These are phyloP conservation scores for Mizuhopecten yessoensis DNA, from an alignment of 1,140 invertebrate genomes.

Conservation along the genomic window DNA sequence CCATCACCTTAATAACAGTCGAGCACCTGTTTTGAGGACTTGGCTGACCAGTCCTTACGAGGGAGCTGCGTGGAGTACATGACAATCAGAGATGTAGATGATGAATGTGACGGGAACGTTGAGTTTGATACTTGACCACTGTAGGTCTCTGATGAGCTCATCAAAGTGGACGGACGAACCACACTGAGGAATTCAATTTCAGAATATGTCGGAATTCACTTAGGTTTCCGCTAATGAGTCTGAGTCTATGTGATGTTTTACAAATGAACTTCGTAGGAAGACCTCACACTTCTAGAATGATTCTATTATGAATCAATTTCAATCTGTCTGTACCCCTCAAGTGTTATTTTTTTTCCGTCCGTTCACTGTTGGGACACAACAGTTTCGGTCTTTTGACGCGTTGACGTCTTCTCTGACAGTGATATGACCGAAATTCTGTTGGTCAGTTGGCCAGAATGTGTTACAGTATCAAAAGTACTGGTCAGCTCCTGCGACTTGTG, in stretches of 20 bases:
- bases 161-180: conserved; percentile 6
- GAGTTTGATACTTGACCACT: conserved; percentile 16
- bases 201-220: conserved; percentile 38
- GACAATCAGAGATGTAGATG: neutral
- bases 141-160: neutral
- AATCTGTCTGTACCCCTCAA: conserved; percentile 28
- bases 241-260: conserved; percentile 17
- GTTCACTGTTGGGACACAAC: neutral
- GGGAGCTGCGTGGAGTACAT: neutral
- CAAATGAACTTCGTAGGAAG: neutral
- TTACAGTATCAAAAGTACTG: neutral
- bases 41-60: neutral
- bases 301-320: conserved; percentile 40
- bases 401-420: neutral
- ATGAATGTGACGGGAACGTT: neutral
- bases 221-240: neutral
- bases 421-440: neutral
- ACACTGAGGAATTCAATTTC: conserved; percentile 13
- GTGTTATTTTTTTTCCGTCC: neutral
- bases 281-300: conserved; percentile 20
- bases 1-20: neutral
- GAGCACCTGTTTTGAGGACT: neutral
- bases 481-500: neutral
- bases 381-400: too few species aligned
- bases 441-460: neutral